Conservation (phyloP, 1,140 invertebrate genomes). For the Mercenaria mercenaria region DNA sequence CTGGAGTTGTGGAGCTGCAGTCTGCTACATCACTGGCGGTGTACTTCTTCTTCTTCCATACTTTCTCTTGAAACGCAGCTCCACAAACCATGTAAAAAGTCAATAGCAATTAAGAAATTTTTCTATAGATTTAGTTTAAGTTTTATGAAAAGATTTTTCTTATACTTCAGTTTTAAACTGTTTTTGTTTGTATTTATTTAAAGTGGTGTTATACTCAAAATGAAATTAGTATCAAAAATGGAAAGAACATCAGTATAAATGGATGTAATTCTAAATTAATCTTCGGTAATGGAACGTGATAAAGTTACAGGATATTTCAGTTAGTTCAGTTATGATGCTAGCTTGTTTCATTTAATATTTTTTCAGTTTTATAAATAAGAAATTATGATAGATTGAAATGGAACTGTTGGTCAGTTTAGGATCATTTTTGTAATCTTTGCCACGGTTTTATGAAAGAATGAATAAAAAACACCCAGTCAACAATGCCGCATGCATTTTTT, state of each 20-base stretch:
- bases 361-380: too few relatives aligned
- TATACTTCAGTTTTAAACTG: too few relatives aligned
- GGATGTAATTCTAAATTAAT: neutral
- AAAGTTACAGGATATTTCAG: too few relatives aligned
- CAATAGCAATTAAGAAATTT: neutral
- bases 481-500: too few relatives aligned
- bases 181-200: neutral
- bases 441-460: too few relatives aligned
- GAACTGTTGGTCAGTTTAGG: too few relatives aligned
- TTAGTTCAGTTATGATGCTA: too few relatives aligned
- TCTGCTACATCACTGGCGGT: slow-evolving; percentile 78
- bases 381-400: too few relatives aligned
- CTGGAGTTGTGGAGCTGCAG: slow-evolving; percentile 81
- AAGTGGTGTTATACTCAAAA: neutral
- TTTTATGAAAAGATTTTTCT: neutral
- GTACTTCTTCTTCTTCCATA: slow-evolving; percentile 71
- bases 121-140: neutral
- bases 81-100: neutral
- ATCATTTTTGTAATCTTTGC: too few relatives aligned
- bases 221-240: neutral
- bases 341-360: too few relatives aligned
- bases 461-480: too few relatives aligned
- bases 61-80: slow-evolving; percentile 63
- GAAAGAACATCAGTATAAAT: neutral
- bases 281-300: neutral